Base-by-base conservation (phyloP, 2,797 vertebrate species). In the Alosa sapidissima region DNA sequence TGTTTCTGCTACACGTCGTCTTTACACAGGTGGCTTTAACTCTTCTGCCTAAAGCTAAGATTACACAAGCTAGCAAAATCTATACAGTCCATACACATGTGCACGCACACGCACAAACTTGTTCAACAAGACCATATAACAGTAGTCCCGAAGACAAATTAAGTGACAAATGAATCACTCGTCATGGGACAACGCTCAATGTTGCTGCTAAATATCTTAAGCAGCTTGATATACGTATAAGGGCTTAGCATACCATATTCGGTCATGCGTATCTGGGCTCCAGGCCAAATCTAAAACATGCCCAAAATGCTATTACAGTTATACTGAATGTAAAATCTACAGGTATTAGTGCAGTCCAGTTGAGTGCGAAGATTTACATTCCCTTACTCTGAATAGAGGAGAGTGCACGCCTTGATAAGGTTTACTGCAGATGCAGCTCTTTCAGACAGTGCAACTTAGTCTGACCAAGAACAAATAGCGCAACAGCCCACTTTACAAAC, bases 21-120 rank as follows among this genome's bases (percentile, higher is more conserved):
- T 92, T 94, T 89, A 93, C 93, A 88, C 92, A 92, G 89, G 91
- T 86, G 91, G 85, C 62, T 87, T 86, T 89, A 91, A 90, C 85
- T 47, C 88, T 87, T 90, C 90, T 90, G 89, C 89, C 88, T 88
- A 85, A 90, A 91, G 92, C 92, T 91, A 88, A 65, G 33, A 51
- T 72, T 58, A 85, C 83, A 83, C 54, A 49, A 68, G 47, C 68
- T 84, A 82, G 84, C 24, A 88, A 82, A 65, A 49, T 85, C 81
- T 21, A 82, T 72, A 84, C 81, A n/a, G 83, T 85, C 90, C 92
- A 92, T 89, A 92, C 89, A 93, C 91, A 91, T 89, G 87, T 86
- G 87, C 72, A 47, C 72, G 47, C 36, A 78, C n/a, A 7, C 19
- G 72, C 81, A 86, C 84, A 84, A 72, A 41, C 36, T 36, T 36